Conservation (phyloP, 2,888 invertebrate species). For the Hyalella azteca region DNA sequence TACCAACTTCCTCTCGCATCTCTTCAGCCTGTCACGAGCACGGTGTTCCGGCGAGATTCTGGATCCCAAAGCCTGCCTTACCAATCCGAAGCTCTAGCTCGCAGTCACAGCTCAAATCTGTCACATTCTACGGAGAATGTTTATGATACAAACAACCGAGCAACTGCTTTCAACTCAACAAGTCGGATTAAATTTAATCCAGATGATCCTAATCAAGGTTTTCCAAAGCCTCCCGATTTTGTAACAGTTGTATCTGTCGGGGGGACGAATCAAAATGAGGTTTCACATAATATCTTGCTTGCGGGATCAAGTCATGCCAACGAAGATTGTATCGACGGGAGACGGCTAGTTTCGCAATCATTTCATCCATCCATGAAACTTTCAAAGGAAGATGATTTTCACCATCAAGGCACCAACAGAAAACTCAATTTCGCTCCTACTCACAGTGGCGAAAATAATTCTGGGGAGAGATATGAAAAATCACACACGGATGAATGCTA, state of each 20-base stretch:
- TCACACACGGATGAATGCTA: too few relatives aligned
- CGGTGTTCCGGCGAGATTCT: not conserved
- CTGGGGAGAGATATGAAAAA: too few relatives aligned
- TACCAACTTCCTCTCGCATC: not conserved
- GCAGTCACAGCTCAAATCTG: not conserved
- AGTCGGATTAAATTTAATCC: not conserved
- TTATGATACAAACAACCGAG: not conserved
- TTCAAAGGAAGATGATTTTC: too few relatives aligned
- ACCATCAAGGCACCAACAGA: too few relatives aligned
- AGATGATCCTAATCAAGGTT: slow-evolving; percentile 40
- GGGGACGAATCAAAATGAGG: not conserved
- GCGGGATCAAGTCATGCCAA: not conserved
- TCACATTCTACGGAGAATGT: not conserved
- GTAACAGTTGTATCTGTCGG: slow-evolving; percentile 57
- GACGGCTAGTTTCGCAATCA: too few relatives aligned
- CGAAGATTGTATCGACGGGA: not conserved
- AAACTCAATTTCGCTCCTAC: too few relatives aligned
- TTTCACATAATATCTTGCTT: not conserved
- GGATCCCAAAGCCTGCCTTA: not conserved
- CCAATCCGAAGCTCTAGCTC: not conserved
- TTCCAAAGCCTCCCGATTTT: slow-evolving; percentile 50
- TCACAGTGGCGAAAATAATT: too few relatives aligned
- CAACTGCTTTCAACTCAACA: not conserved
- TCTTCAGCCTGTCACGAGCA: not conserved
- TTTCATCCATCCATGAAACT: too few relatives aligned